Evolutionary conservation across 2,797 vertebrate species (phyloP).

Genomic region (Ataeniobius toweri): DNA sequence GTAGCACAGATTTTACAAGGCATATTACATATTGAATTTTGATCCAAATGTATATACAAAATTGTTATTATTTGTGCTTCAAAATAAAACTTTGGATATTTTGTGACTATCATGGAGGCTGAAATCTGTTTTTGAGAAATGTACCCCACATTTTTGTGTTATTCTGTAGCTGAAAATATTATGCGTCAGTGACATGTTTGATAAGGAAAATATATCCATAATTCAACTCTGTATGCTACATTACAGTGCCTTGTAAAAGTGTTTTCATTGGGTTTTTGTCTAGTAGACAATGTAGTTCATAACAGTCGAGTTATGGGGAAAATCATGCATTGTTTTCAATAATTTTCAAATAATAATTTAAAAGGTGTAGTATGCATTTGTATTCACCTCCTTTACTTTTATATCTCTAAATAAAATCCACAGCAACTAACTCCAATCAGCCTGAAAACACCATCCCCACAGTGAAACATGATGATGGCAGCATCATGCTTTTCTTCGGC

Average conservation of each 20-base stretch:
- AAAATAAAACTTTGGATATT: background rate
- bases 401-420: background rate
- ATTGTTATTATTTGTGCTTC: background rate
- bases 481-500: background rate
- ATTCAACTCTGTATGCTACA: background rate
- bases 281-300: background rate
- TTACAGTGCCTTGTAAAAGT: background rate
- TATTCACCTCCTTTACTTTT: background rate
- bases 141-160: background rate
- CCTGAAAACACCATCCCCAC: background rate
- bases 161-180: background rate
- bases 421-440: background rate
- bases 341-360: background rate
- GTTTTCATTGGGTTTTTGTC: background rate
- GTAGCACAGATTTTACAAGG: background rate
- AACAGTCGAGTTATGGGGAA: background rate
- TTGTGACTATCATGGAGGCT: background rate
- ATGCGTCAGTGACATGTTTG: background rate
- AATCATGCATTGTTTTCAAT: background rate
- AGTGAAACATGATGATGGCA: background rate
- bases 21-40: background rate
- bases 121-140: background rate
- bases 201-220: background rate
- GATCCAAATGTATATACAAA: background rate
- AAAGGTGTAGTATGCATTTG: background rate